phyloP scores from a whole-genome alignment of 2,113 vertebrate genomes.

The Nesogale talazaci region DNA sequence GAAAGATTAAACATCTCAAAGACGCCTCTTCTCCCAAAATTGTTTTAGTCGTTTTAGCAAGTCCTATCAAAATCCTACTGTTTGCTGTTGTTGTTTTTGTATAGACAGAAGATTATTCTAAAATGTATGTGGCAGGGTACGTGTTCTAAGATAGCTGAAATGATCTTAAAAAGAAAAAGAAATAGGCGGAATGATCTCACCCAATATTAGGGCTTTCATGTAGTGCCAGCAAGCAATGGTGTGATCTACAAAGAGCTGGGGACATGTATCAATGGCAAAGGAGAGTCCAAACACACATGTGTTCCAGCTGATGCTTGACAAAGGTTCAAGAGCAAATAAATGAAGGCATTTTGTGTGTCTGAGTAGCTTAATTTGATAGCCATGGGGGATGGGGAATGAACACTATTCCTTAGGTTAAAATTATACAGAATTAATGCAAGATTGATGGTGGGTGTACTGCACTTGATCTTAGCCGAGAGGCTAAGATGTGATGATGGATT shows the following conservation, averaged over 20 bases:
- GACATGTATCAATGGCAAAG: not conserved
- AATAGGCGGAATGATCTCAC: not conserved
- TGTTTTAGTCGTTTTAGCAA: not conserved
- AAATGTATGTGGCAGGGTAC: not conserved
- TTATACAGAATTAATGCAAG: not conserved
- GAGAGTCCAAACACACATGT: not conserved
- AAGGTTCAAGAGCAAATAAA: not conserved
- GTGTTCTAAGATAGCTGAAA: not conserved
- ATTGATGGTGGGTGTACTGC: not conserved
- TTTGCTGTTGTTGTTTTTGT: no score
- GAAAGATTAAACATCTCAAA: not conserved
- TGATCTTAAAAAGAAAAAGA: conserved; percentile 3
- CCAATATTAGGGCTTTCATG: not conserved
- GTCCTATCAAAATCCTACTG: conserved; percentile 16
- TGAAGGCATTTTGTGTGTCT: no score
- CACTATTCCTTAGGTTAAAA: not conserved
- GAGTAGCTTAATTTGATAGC: not conserved
- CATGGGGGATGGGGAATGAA: no score
- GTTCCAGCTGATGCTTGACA: conserved; percentile 4
- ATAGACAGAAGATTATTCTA: not conserved
- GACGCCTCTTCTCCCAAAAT: not conserved
- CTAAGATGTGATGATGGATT: not conserved
- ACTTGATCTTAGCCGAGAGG: no score
- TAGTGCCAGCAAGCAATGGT: not conserved
- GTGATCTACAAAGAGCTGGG: not conserved